These are phyloP conservation scores for Brachionus koreanus DNA, from an alignment of 1,140 invertebrate genomes.

Conservation along the genomic window DNA sequence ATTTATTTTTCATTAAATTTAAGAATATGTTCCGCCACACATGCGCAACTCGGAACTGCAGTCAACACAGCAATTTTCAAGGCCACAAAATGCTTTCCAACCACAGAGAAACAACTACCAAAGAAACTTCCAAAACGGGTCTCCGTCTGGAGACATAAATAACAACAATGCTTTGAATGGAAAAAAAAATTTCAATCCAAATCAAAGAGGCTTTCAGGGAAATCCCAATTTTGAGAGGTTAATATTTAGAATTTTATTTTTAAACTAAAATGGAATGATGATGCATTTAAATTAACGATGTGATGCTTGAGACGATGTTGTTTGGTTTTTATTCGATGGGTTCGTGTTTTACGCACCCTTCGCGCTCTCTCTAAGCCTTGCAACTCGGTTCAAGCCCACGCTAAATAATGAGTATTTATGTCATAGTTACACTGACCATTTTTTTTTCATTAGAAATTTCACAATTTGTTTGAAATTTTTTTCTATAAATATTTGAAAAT, in stretches of 20 bases:
- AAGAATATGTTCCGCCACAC: slow-evolving; percentile 26
- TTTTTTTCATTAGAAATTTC: background rate
- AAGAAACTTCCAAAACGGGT: background rate
- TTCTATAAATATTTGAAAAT: background rate
- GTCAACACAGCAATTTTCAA: background rate
- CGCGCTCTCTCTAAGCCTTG: background rate
- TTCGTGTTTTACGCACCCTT: background rate
- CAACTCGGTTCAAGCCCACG: background rate
- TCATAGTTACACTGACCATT: slow-evolving; percentile 43
- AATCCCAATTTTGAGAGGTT: background rate
- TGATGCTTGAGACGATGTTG: background rate
- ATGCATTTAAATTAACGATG: background rate
- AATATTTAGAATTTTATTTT: background rate
- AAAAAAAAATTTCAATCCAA: slow-evolving; percentile 6
- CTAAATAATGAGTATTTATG: background rate
- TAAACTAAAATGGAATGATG: slow-evolving; percentile 7
- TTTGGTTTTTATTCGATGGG: background rate
- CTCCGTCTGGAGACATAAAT: slow-evolving; percentile 26
- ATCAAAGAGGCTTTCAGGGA: background rate
- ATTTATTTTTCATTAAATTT: background rate
- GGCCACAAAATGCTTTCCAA: background rate
- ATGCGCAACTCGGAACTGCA: background rate
- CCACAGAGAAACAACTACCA: background rate
- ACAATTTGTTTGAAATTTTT: slow-evolving; percentile 1
- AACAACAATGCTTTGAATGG: slow-evolving; percentile 21